Evolutionary conservation across 2,888 invertebrate species (phyloP).

Genomic region (Iselma pallidipennis): DNA sequence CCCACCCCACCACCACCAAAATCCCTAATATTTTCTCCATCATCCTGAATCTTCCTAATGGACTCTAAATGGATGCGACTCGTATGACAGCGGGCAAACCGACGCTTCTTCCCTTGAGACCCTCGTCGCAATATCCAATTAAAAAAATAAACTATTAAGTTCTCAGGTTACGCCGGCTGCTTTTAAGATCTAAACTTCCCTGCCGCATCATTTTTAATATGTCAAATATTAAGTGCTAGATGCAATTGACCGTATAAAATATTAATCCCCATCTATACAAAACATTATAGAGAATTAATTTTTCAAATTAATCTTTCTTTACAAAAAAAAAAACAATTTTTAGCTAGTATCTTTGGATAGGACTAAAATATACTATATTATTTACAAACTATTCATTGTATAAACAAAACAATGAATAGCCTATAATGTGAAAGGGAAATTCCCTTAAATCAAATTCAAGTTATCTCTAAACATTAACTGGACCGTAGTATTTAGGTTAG

Average conservation of each 20-base stretch:
- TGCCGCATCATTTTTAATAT: conserved; percentile 27
- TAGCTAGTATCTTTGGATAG: background rate
- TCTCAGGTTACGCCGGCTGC: conserved; percentile 41
- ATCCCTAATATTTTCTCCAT: conserved; percentile 49
- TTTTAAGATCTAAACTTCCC: conserved; percentile 25
- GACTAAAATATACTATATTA: background rate
- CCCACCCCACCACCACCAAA: conserved; percentile 33
- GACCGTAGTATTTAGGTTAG: conserved; percentile 30
- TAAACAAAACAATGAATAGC: conserved; percentile 10
- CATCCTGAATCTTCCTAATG: conserved; percentile 52
- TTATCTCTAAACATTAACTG: conserved; percentile 31
- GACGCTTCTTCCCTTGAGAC: conserved; percentile 33
- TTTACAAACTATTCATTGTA: background rate
- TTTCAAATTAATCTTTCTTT: background rate
- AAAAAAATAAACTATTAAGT: conserved; percentile 52
- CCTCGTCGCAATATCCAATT: conserved; percentile 48
- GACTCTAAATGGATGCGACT: conserved; percentile 53
- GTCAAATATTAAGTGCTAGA: conserved; percentile 27
- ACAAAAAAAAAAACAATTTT: background rate
- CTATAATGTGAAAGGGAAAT: conserved; percentile 19
- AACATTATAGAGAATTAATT: background rate
- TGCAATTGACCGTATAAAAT: background rate
- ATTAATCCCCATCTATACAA: background rate
- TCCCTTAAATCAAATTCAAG: conserved; percentile 31
- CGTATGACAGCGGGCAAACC: conserved; percentile 48